These are phyloP conservation scores for Vidua chalybeata DNA, from an alignment of 2,113 vertebrate genomes.

Conservation along the genomic window DNA sequence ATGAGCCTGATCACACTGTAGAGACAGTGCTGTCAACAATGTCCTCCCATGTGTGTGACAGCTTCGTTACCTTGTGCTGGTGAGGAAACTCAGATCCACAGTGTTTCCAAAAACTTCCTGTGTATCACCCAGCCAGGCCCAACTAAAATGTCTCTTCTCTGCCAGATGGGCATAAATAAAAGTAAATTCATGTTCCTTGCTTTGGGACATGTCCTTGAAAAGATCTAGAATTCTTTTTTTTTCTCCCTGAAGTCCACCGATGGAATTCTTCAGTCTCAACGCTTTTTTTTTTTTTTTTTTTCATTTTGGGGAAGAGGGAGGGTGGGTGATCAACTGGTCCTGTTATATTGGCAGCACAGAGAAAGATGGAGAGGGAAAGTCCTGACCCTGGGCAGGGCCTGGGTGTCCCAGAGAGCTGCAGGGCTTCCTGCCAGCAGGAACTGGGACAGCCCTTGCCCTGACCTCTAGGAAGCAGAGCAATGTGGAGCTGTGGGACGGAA, in stretches of 20 bases:
- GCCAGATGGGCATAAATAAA: neutral
- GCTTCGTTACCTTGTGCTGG: neutral
- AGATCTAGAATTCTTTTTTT: neutral
- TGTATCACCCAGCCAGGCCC: neutral
- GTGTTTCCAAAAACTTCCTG: neutral
- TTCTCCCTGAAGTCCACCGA: rapidly evolving
- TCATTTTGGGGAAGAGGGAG: neutral
- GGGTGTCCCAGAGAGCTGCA: neutral
- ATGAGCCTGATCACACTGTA: neutral
- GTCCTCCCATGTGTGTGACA: neutral
- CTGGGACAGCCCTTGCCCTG: neutral
- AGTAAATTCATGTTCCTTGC: neutral
- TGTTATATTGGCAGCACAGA: neutral
- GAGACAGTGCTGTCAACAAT: neutral
- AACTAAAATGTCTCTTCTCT: neutral
- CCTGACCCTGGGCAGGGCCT: neutral
- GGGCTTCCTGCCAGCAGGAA: neutral
- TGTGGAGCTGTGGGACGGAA: neutral
- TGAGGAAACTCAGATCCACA: neutral
- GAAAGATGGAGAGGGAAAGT: neutral
- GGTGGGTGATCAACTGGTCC: neutral
- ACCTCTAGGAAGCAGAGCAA: neutral
- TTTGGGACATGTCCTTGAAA: neutral
- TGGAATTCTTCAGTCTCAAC: neutral
- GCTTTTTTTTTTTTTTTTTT: neutral